Conservation (phyloP, 2,113 vertebrate species). For the Axis porcinus region DNA sequence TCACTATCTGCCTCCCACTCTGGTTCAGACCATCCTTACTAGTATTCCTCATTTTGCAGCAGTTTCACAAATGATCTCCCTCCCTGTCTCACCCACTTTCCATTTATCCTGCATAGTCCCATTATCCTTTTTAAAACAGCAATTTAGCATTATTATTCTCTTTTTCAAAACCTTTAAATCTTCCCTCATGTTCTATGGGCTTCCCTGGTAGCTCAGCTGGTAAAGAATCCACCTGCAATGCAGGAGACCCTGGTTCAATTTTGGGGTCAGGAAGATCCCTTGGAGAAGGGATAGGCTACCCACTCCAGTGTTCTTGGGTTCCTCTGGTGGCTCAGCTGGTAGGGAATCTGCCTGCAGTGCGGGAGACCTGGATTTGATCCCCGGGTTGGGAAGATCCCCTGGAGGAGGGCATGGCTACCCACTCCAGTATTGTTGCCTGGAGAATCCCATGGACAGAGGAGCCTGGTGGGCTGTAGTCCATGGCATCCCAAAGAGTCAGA, state of each 20-base stretch:
- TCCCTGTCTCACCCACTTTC: not conserved
- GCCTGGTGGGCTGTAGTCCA: not conserved
- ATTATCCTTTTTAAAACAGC: not conserved
- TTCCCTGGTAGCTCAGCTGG: not conserved
- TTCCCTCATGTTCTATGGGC: not conserved
- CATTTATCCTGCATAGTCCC: not conserved
- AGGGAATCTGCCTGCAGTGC: not conserved
- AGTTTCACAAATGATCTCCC: not conserved
- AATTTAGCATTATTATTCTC: not conserved
- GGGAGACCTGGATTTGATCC: not conserved
- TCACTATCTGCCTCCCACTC: not conserved
- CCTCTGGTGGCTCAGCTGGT: not conserved
- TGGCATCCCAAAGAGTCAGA: fast-evolving
- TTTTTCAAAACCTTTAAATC: not conserved
- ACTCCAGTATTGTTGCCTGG: not conserved
- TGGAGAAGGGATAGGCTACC: not conserved
- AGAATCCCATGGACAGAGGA: not conserved
- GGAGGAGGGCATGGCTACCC: not conserved
- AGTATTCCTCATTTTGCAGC: not conserved
- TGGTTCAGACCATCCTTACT: not conserved
- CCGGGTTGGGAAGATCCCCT: not conserved
- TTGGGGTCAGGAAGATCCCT: not conserved
- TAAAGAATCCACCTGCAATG: not conserved
- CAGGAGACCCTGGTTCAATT: not conserved
- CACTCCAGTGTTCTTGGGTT: not conserved